Evolutionary conservation across 2,888 invertebrate genomes (phyloP).

Genomic region (Lutraria lutraria): DNA sequence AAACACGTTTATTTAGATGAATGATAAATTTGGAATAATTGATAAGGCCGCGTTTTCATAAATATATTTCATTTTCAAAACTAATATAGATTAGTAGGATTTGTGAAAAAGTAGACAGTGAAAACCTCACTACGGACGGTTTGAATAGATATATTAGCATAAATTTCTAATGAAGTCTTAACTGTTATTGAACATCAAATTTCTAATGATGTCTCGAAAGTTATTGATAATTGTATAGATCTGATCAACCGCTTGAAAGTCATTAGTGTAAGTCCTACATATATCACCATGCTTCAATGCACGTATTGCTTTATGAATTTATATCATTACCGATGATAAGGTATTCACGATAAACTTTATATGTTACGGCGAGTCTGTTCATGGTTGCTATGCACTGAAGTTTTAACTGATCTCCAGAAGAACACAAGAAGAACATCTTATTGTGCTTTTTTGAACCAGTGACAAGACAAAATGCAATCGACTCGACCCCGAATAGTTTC

Average conservation of each 20-base stretch:
- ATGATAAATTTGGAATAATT: neutral
- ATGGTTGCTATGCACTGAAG: too few relatives aligned
- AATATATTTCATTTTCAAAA: neutral
- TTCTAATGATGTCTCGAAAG: neutral
- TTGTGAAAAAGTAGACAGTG: neutral
- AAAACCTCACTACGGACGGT: neutral
- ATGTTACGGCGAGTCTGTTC: too few relatives aligned
- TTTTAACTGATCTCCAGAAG: too few relatives aligned
- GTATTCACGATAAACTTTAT: too few relatives aligned
- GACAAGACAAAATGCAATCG: too few relatives aligned
- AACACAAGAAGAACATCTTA: too few relatives aligned
- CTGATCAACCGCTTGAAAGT: neutral
- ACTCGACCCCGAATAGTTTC: too few relatives aligned
- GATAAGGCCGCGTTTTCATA: neutral
- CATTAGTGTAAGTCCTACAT: neutral
- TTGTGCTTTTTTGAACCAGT: too few relatives aligned
- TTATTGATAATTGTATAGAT: neutral
- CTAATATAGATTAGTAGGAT: neutral
- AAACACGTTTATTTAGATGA: neutral
- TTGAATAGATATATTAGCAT: neutral
- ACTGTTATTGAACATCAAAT: neutral
- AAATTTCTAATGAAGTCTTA: slow-evolving; percentile 1
- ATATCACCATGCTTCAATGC: too few relatives aligned
- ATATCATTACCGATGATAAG: too few relatives aligned
- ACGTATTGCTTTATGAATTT: too few relatives aligned